Base-by-base conservation (phyloP, 2,113 vertebrate genomes). In the Todiramphus saurophagus region DNA sequence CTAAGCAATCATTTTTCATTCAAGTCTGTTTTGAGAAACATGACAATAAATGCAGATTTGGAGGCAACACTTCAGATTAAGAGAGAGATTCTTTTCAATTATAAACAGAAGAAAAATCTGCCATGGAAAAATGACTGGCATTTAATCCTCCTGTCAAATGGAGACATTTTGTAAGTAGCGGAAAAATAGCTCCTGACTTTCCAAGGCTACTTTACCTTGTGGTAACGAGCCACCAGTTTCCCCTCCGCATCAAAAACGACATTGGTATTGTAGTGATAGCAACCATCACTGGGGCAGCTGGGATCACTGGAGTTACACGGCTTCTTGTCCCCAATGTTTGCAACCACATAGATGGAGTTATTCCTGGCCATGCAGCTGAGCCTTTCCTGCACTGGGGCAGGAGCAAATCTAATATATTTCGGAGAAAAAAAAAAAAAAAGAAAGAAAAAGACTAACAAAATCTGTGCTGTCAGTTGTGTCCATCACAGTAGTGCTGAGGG, bases 291-390 rank as follows among this genome's bases (percentile, higher is more conserved):
- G 12, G 97, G 97, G 33, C 98, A 98, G 16, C 16, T 1, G 28
- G 84, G 48, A 17, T 98, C 97, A 10, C 70, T 96, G 79, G 76
- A 67, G 78, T 93, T 81, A 37, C 97, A 98, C 0, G 15, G 43
- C 62, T 98, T 98, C 97, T 97, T 98, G 85, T 98, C 97, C 35
- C 97, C 94, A 1, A 98, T 98, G 96, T 99, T 99, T 81, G 98
- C 99, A 97, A 98, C 98, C 64, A 99, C 64, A 83, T 98, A 99
- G 91, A 99, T 98, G 25, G 92, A 96, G 93, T 99, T 90, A 30
- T 97, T 94, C 39, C 96, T 98, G 67, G 99, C 99, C 97, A 99
- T 98, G 73, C 99, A 99, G 97, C 99, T 99, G 87, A 99, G 96
- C 6, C 97, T 93, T 75, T 95, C 75, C 96, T 97, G 98, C 17